Evolutionary conservation across 2,797 vertebrate genomes (phyloP).

Genomic region (Ceryle rudis): DNA sequence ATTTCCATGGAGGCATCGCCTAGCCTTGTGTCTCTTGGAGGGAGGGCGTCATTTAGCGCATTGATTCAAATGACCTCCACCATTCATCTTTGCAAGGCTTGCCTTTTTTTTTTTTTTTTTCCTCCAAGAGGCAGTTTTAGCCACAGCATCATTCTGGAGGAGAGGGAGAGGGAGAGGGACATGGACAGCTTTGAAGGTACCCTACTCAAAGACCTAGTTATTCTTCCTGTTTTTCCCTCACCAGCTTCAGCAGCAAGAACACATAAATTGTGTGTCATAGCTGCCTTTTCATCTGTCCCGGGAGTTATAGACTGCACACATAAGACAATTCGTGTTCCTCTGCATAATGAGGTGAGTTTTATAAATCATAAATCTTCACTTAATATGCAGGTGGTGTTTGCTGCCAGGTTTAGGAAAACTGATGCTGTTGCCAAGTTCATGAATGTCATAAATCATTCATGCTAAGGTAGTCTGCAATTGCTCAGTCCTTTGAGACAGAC

Average conservation of each 20-base stretch:
- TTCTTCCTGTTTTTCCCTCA: constrained; percentile 64
- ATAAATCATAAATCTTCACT: constrained; percentile 81
- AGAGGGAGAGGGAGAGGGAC: not conserved
- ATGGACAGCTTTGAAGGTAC: constrained; percentile 60
- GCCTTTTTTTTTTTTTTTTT: not conserved
- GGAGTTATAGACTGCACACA: constrained; percentile 79
- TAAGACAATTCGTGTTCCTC: constrained; percentile 79
- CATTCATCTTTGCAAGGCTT: constrained; percentile 32
- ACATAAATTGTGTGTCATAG: constrained; percentile 76
- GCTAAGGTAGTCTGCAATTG: constrained; percentile 73
- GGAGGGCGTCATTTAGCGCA: not conserved
- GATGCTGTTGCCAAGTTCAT: constrained; percentile 78
- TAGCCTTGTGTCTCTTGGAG: constrained; percentile 1
- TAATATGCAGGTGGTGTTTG: constrained; percentile 79
- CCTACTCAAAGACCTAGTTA: constrained; percentile 52
- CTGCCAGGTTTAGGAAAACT: constrained; percentile 79
- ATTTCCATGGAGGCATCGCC: constrained; percentile 49
- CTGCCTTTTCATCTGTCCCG: constrained; percentile 75
- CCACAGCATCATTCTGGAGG: constrained; percentile 13
- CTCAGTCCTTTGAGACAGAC: constrained; percentile 75
- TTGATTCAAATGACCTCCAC: constrained; percentile 67
- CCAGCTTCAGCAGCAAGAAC: constrained; percentile 60
- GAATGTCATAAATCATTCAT: constrained; percentile 82
- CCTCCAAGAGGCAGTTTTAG: constrained; percentile 10
- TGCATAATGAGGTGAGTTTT: constrained; percentile 80